Conservation (phyloP, 2,113 vertebrate species). For the Anas platyrhynchos region DNA sequence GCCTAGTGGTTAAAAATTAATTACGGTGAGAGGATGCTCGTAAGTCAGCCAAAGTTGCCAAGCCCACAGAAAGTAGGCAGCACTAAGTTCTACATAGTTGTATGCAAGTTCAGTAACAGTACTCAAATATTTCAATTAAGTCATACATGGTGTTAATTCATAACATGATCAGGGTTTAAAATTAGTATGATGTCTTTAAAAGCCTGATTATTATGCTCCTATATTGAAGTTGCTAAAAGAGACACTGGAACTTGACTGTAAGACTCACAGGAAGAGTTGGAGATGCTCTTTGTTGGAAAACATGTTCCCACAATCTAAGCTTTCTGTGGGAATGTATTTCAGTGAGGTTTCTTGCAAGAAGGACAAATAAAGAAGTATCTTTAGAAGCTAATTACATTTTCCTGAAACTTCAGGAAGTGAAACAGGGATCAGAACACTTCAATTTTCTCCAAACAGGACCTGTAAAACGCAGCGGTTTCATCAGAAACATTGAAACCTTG, state of each 20-base stretch:
- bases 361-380: neutral
- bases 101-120: neutral
- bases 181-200: neutral
- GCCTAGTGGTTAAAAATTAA: neutral
- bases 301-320: neutral
- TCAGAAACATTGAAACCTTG: neutral
- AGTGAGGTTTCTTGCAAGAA: neutral
- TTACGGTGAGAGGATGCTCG: neutral
- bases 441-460: neutral
- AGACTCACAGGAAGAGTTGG: neutral
- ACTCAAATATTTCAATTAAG: neutral
- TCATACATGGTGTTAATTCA: neutral
- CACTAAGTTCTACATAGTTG: rapidly evolving
- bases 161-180: neutral
- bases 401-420: neutral
- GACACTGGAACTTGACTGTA: neutral
- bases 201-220: neutral
- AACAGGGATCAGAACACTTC: neutral
- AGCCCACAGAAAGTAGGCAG: neutral
- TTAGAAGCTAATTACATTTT: neutral
- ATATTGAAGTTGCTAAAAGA: neutral
- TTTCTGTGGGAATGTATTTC: neutral
- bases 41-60: neutral
- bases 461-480: neutral
- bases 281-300: neutral